Evolutionary conservation across 2,888 invertebrate species (phyloP).

Genomic region (Ceriagrion tenellum): DNA sequence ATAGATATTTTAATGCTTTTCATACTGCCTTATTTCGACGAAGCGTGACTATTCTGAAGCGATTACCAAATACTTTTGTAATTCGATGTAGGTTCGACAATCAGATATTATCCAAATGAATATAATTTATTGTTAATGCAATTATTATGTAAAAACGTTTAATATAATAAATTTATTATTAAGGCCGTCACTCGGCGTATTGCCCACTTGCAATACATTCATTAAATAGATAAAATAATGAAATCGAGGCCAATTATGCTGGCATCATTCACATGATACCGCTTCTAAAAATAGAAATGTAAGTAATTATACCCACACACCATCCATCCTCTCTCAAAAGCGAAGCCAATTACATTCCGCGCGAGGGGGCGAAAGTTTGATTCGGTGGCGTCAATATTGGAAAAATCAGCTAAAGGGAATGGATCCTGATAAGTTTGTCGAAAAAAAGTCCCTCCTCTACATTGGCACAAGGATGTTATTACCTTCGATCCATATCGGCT

Average conservation of each 20-base stretch:
- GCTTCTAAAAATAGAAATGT: neutral
- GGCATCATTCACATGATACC: neutral
- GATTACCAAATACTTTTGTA: no score
- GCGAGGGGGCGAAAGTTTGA: neutral
- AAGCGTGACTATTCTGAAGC: no score
- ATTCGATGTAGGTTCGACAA: no score
- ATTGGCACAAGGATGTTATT: neutral
- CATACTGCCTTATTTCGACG: no score
- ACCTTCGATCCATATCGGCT: neutral
- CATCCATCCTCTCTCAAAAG: neutral
- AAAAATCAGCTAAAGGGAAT: neutral
- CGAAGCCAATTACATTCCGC: neutral
- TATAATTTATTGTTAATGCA: no score
- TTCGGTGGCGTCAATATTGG: neutral
- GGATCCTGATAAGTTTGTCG: neutral
- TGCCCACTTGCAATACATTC: no score
- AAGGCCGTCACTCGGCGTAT: no score
- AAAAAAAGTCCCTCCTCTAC: neutral
- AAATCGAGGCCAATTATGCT: neutral
- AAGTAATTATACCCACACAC: neutral
- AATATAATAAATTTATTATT: no score
- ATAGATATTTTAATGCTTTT: no score
- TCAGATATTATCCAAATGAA: no score
- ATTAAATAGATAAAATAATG: no score
- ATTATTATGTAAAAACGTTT: no score